Percentiles rank a stretch among this genome's conserved stretches.
phyloP scores from a whole-genome alignment of 2,113 vertebrate genomes.

The Myrmecobius fasciatus region DNA sequence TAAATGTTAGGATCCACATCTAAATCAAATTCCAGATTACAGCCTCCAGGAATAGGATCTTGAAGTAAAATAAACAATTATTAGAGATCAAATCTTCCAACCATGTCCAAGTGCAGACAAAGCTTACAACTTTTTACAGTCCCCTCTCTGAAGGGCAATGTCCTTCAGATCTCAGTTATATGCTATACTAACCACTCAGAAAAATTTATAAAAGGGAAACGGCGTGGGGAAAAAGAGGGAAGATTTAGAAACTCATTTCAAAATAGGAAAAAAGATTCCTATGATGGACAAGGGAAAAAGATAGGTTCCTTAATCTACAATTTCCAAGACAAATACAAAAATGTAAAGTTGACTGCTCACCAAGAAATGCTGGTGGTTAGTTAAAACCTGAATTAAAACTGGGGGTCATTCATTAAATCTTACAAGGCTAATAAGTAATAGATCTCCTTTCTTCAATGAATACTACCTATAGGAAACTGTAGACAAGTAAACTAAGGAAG shows the following conservation, averaged over 20 bases:
- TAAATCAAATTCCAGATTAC: slow-evolving; percentile 91
- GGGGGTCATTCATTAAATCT: not conserved
- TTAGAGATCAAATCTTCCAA: not conserved
- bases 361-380: not conserved
- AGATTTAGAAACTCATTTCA: not conserved
- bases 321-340: not conserved
- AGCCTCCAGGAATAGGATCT: slow-evolving; percentile 97
- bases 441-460: not conserved
- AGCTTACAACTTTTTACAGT: not conserved
- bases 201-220: not conserved
- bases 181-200: not conserved
- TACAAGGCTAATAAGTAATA: not conserved
- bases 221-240: not conserved
- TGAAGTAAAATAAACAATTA: slow-evolving; percentile 38
- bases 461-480: not conserved
- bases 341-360: not conserved
- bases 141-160: not conserved
- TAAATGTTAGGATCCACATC: slow-evolving; percentile 94
- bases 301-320: not conserved
- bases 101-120: not conserved
- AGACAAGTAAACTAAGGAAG: not conserved
- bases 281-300: not conserved
- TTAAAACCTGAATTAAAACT: not conserved
- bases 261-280: not conserved
- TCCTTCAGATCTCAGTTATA: not conserved